Percentiles rank a stretch among this genome's conserved stretches.
phyloP scores from a whole-genome alignment of 2,113 vertebrate species.

The Istiophorus platypterus region DNA sequence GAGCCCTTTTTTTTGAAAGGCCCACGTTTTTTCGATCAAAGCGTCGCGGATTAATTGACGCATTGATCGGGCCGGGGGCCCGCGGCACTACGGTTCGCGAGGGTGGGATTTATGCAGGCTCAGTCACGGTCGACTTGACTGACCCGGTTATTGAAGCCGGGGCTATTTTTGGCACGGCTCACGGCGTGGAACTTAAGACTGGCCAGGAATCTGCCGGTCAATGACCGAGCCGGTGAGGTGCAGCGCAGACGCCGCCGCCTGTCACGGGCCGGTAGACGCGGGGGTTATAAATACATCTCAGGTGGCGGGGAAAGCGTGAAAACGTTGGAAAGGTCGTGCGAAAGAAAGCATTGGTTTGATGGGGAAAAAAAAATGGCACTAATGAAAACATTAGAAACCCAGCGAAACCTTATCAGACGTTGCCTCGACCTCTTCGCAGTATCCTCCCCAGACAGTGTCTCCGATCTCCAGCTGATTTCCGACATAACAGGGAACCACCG shows the following conservation, averaged over 20 bases:
- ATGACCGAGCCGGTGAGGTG: constrained; percentile 35
- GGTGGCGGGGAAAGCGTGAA: neutral
- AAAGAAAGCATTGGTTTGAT: neutral
- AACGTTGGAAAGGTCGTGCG: no score
- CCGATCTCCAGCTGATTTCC: constrained; percentile 37
- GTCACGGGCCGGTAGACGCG: neutral
- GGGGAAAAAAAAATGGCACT: neutral
- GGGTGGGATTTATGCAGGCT: constrained; percentile 71
- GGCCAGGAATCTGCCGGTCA: constrained; percentile 51
- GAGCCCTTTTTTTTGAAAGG: constrained; percentile 11
- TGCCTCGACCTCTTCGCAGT: neutral
- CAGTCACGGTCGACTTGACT: constrained; percentile 73
- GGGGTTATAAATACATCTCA: neutral
- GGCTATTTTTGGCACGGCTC: constrained; percentile 71
- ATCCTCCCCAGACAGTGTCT: constrained; percentile 15
- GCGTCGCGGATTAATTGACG: constrained; percentile 66
- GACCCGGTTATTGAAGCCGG: constrained; percentile 75
- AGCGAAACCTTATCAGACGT: constrained; percentile 17
- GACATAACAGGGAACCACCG: constrained; percentile 45
- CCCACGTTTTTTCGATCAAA: constrained; percentile 48
- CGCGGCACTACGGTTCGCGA: constrained; percentile 56
- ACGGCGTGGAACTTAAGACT: constrained; percentile 60
- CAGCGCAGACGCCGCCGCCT: neutral
- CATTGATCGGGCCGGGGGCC: constrained; percentile 58
- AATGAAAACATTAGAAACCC: constrained; percentile 13